Percentiles rank a stretch among this genome's conserved stretches.
These are phyloP conservation scores for Hirtodrosophila alboralis DNA, from an alignment of 2,888 invertebrate genomes.

Conservation along the genomic window DNA sequence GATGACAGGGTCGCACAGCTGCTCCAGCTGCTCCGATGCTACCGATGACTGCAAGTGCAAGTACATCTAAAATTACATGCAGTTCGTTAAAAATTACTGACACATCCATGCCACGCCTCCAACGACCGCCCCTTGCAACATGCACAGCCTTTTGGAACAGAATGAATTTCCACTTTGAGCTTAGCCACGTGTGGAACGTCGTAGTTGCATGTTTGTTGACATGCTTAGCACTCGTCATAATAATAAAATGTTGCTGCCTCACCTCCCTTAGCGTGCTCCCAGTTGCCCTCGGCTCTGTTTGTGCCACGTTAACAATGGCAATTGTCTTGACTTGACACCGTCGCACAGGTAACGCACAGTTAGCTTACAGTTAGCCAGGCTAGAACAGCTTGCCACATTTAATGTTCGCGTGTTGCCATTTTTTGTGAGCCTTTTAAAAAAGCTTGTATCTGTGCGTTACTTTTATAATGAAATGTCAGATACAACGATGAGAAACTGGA, in stretches of 20 bases:
- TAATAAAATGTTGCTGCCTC: conserved; percentile 55
- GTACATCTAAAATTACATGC: conserved; percentile 63
- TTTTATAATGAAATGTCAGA: not conserved
- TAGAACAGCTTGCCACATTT: conserved; percentile 19
- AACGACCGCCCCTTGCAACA: too few relatives aligned
- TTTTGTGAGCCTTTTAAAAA: not conserved
- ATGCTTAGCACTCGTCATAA: conserved; percentile 61
- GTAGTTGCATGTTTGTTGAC: conserved; percentile 69
- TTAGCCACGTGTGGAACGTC: conserved; percentile 43
- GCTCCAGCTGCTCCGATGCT: too few relatives aligned
- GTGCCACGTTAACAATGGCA: conserved; percentile 55
- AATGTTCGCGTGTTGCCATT: conserved; percentile 25
- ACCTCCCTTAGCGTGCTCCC: not conserved
- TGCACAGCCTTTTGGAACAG: conserved; percentile 11
- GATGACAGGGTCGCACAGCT: conserved; percentile 51
- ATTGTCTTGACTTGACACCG: conserved; percentile 68
- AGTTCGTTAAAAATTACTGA: conserved; percentile 41
- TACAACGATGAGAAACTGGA: not conserved
- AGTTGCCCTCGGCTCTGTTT: not conserved
- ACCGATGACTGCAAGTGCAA: conserved; percentile 5
- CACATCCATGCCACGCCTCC: conserved; percentile 40
- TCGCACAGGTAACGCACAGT: conserved; percentile 15
- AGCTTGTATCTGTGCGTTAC: conserved; percentile 2
- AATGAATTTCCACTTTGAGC: conserved; percentile 58
- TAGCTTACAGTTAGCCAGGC: conserved; percentile 16